Evolutionary conservation across 53 echinoderm and acorn worm species (phyloP), one percentile per base, ranked within the genome.

Genomic region (Luidia sarsii): DNA sequence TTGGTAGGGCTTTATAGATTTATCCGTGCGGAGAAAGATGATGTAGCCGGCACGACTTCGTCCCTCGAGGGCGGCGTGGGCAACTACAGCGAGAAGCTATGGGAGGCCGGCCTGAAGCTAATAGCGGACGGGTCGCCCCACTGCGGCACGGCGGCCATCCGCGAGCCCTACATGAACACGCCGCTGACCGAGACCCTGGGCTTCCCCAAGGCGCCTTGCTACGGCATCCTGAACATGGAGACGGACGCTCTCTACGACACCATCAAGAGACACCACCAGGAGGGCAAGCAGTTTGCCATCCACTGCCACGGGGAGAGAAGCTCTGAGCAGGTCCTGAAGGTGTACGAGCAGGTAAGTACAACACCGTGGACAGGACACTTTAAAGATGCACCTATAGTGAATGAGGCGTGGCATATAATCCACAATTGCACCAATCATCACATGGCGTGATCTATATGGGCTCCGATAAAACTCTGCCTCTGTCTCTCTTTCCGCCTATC

Each of bases 291-390:
- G 54, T 2, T 89, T 38, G 89, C 89, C 1, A 84, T 89, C 29
- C 89, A 89, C 59, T 68, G 68, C 71, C 89, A 89, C 16, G 89
- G 89, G 5, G 89, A 89, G 33, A 59, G 84, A 63, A 84, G 84
- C 38, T 67, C 62, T 20, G 89, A 84, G 20, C 89, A 89, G 36
- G 89, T 63, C 21, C 13, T 89, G 31, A 84, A 38, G 64, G 84
- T 67, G 0, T 84, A 89, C 22, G 84, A 89, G 63, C 84, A 79
- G 89, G 89, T 89, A 33, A 4, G 83, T 33, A 41, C 24, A 22
- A 56, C 16, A n/a, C n/a, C n/a, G n/a, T n/a, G n/a, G n/a, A n/a
- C n/a, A n/a, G n/a, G n/a, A n/a, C n/a, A n/a, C n/a, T n/a, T n/a
- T n/a, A n/a, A n/a, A n/a, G n/a, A n/a, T n/a, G n/a, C n/a, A n/a